Evolutionary conservation across 2,888 invertebrate genomes (phyloP).

Genomic region (Eumerus sabulonum): DNA sequence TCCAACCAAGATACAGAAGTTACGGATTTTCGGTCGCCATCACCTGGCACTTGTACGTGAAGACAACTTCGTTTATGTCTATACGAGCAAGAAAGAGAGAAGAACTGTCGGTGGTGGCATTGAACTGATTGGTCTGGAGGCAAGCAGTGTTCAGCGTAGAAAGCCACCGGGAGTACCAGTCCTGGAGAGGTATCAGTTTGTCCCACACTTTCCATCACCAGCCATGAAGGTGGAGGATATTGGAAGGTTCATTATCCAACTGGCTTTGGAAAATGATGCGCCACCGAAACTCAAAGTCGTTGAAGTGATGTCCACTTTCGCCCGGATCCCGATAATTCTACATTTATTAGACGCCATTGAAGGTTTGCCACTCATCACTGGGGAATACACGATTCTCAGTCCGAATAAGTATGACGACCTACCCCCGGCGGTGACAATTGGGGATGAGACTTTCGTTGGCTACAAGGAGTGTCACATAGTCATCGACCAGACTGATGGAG

Average conservation of each 20-base stretch:
- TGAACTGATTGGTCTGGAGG: constrained; percentile 86
- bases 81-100: constrained; percentile 54
- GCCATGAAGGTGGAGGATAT: constrained; percentile 77
- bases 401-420: constrained; percentile 54
- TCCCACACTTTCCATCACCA: constrained; percentile 81
- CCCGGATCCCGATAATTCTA: constrained; percentile 80
- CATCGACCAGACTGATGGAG: constrained; percentile 61
- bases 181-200: constrained; percentile 85
- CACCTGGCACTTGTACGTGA: constrained; percentile 79
- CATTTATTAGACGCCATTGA: constrained; percentile 81
- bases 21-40: constrained; percentile 83
- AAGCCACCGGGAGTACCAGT: constrained; percentile 85
- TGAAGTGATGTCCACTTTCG: constrained; percentile 79
- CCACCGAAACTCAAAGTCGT: constrained; percentile 81
- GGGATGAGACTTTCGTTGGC: constrained; percentile 80
- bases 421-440: constrained; percentile 80
- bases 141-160: constrained; percentile 84
- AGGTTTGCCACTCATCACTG: constrained; percentile 84
- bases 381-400: constrained; percentile 81
- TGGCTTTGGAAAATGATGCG: constrained; percentile 84
- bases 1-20: constrained; percentile 85
- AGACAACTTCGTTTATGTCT: constrained; percentile 70
- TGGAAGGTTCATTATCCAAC: constrained; percentile 82
- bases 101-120: constrained; percentile 84
- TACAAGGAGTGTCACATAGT: constrained; percentile 69